Conservation (phyloP, 2,113 vertebrate genomes). For the Isichthys henryi region DNA sequence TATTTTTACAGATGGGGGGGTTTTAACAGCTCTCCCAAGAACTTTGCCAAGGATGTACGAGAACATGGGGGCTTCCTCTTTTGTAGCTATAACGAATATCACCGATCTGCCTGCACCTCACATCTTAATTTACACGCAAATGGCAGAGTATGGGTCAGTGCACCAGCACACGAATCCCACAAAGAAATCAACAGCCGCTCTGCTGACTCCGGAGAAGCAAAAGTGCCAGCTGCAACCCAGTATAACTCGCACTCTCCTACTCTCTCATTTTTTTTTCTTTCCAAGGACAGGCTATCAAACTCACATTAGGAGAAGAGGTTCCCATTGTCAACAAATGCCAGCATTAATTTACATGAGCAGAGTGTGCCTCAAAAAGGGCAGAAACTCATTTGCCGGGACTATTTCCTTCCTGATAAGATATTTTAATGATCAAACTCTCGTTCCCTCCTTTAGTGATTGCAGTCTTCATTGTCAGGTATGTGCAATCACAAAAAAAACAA, state of each 20-base stretch:
- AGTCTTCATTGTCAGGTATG: constrained; percentile 1
- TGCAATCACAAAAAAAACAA: neutral
- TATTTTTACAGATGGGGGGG: constrained; percentile 57
- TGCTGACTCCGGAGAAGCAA: neutral
- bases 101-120: neutral
- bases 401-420: constrained; percentile 14
- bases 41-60: constrained; percentile 14
- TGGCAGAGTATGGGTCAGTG: neutral
- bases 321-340: constrained; percentile 58
- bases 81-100: neutral
- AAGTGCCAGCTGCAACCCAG: neutral
- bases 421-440: neutral
- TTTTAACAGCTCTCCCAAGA: constrained; percentile 32
- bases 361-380: constrained; percentile 46
- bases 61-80: neutral
- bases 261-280: constrained; percentile 20
- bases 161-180: neutral
- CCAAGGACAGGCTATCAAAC: constrained; percentile 51
- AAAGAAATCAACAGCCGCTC: neutral
- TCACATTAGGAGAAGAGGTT: constrained; percentile 44
- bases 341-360: constrained; percentile 51
- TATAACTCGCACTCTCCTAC: constrained; percentile 35
- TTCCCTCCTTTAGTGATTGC: constrained; percentile 20
- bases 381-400: constrained; percentile 25
- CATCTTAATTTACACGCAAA: neutral